Evolutionary conservation across 2,113 vertebrate species (phyloP).

Genomic region (Tretioscincus oriximinensis): DNA sequence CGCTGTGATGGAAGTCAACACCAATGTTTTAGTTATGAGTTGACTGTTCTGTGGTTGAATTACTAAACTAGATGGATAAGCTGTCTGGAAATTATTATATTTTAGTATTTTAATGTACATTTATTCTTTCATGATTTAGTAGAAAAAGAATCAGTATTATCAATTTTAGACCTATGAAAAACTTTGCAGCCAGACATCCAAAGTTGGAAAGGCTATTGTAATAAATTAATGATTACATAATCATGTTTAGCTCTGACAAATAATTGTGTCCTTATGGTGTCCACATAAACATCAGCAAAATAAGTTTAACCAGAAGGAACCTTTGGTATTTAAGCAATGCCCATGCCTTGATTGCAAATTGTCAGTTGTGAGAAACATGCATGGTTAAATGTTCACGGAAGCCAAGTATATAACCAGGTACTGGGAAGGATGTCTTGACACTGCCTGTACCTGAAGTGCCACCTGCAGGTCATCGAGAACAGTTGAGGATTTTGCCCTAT

Average conservation of each 20-base stretch:
- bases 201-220: neutral
- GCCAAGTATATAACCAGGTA: too few species aligned
- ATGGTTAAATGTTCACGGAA: too few species aligned
- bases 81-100: too few species aligned
- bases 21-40: too few species aligned
- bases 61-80: too few species aligned
- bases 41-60: too few species aligned
- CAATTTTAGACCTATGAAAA: neutral
- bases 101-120: neutral
- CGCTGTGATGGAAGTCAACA: too few species aligned
- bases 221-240: too few species aligned
- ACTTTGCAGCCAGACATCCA: neutral
- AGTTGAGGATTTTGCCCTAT: too few species aligned
- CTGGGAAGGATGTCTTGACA: too few species aligned
- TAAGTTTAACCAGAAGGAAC: neutral
- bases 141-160: neutral
- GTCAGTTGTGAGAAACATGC: neutral
- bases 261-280: neutral
- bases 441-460: too few species aligned
- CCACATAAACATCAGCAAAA: neutral
- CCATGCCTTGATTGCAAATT: slow-evolving; percentile 8
- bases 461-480: too few species aligned
- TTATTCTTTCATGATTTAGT: neutral
- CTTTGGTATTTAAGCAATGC: slow-evolving; percentile 12
- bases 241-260: neutral